These are phyloP conservation scores for Scrobipalpa atriplicella DNA, from an alignment of 2,888 invertebrate genomes.

Conservation along the genomic window DNA sequence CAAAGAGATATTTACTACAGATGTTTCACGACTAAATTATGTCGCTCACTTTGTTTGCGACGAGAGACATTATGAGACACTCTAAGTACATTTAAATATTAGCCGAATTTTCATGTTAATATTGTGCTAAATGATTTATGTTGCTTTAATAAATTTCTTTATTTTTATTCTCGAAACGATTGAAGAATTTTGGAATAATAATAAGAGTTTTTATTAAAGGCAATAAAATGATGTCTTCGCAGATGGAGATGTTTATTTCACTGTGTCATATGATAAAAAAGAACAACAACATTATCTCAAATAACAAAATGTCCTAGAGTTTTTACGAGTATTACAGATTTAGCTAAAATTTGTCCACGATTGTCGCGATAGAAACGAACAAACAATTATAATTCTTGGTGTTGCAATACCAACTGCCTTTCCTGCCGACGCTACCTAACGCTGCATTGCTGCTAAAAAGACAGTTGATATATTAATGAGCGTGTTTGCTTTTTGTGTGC, in stretches of 20 bases:
- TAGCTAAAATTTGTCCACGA: too few relatives aligned
- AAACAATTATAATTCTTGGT: not conserved
- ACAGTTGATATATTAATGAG: constrained; percentile 83
- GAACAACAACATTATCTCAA: too few relatives aligned
- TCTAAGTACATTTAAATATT: constrained; percentile 48
- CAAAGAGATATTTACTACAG: constrained; percentile 77
- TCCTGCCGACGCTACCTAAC: constrained; percentile 67
- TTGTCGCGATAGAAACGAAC: too few relatives aligned
- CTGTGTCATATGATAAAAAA: too few relatives aligned
- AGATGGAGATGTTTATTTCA: too few relatives aligned
- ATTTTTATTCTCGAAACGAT: not conserved
- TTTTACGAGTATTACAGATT: too few relatives aligned
- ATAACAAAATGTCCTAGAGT: too few relatives aligned
- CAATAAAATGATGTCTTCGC: too few relatives aligned
- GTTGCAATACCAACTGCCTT: constrained; percentile 21
- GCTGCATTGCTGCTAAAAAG: constrained; percentile 70
- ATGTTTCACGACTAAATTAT: constrained; percentile 73
- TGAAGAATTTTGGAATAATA: not conserved
- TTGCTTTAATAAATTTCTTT: not conserved
- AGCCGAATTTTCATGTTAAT: not conserved
- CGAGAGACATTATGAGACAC: constrained; percentile 74
- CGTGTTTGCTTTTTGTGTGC: constrained; percentile 77
- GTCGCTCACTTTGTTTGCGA: constrained; percentile 57
- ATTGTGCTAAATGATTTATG: not conserved
- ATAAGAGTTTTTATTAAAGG: too few relatives aligned